phyloP scores from a whole-genome alignment of 2,797 vertebrate genomes.

The Enteromius unitaeniatus region DNA sequence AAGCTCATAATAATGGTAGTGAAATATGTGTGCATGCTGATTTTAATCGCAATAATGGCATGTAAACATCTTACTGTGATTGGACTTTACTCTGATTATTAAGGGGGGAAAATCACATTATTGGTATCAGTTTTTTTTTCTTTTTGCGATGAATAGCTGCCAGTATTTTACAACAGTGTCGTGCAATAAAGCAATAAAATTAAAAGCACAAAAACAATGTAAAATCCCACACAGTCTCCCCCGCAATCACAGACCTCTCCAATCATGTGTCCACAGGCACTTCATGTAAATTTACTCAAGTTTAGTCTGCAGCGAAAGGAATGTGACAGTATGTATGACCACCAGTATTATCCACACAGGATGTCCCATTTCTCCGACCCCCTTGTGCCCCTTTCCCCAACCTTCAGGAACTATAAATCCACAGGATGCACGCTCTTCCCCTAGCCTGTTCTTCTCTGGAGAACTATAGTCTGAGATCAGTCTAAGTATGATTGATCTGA shows the following conservation, averaged over 20 bases:
- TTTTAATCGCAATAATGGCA: background rate
- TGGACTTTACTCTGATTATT: background rate
- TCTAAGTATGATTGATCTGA: background rate
- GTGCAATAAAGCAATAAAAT: background rate
- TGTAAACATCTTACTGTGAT: background rate
- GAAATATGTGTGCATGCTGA: background rate
- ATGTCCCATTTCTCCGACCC: conserved; percentile 54
- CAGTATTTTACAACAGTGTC: background rate
- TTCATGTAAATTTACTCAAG: background rate
- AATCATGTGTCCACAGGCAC: conserved; percentile 11
- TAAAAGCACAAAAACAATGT: background rate
- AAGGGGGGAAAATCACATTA: too few species aligned
- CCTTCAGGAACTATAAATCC: conserved; percentile 15
- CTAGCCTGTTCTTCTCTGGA: background rate
- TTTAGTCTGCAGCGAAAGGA: conserved; percentile 16
- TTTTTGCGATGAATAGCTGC: background rate
- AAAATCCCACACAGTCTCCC: background rate
- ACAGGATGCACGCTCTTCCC: conserved; percentile 15
- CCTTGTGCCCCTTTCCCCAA: conserved; percentile 9
- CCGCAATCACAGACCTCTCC: background rate
- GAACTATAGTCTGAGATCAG: background rate
- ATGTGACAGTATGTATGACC: conserved; percentile 17
- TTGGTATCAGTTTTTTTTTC: too few species aligned
- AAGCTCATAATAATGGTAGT: background rate
- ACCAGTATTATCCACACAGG: conserved; percentile 37